Conservation (phyloP, 2,888 invertebrate genomes). For the Cloeon dipterum region DNA sequence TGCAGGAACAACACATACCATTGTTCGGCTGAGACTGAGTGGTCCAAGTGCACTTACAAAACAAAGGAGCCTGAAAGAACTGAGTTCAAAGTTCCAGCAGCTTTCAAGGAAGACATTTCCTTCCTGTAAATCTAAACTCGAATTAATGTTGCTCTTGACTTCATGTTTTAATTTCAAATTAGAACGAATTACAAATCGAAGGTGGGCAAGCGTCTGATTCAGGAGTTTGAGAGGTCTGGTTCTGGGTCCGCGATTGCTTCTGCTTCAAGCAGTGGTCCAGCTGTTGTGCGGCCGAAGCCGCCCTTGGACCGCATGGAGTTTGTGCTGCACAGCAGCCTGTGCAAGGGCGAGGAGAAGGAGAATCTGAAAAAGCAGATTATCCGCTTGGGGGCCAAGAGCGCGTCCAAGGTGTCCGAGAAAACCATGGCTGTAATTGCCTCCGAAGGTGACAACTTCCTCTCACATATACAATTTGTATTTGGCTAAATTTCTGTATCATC, state of each 20-base stretch:
- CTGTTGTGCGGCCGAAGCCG: conserved; percentile 35
- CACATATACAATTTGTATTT: conserved; percentile 3
- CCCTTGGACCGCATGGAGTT: conserved; percentile 61
- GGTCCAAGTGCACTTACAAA: conserved; percentile 63
- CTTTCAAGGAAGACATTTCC: conserved; percentile 26
- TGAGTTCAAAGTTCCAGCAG: conserved; percentile 41
- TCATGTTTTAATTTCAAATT: conserved; percentile 4
- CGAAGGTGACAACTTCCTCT: conserved; percentile 15
- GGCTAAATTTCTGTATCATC: conserved; percentile 3
- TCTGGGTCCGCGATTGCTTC: too few relatives aligned
- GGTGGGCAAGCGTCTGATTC: conserved; percentile 24
- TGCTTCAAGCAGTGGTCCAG: conserved; percentile 24
- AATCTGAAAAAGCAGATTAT: conserved; percentile 41
- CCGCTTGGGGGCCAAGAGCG: conserved; percentile 52
- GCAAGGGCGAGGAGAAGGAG: conserved; percentile 32
- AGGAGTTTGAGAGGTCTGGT: not conserved
- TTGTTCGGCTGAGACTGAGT: conserved; percentile 54
- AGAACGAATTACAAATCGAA: conserved; percentile 34
- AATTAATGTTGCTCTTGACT: too few relatives aligned
- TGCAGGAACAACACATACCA: conserved; percentile 5
- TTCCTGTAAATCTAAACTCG: conserved; percentile 25
- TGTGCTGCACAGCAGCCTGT: conserved; percentile 28
- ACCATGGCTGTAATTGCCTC: conserved; percentile 56
- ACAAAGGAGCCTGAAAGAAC: conserved; percentile 47
- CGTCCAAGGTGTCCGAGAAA: conserved; percentile 33